A percentile compares a stretch with the other conserved stretches of the same genome.
Conservation (phyloP, 92 coral and sea anemone genomes). For the Bergia sp. region DNA sequence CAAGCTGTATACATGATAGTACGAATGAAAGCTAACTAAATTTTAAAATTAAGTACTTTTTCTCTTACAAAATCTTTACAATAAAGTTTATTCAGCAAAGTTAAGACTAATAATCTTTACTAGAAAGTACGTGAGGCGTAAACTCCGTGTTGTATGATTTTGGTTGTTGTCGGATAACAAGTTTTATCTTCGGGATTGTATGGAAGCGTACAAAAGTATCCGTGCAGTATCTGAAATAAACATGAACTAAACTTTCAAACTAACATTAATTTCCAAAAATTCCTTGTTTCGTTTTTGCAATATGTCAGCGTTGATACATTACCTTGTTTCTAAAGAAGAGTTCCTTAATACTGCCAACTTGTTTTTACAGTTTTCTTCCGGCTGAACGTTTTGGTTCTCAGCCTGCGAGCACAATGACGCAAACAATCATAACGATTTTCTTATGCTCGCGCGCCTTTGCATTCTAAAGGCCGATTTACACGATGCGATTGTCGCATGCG, state of each 20-base stretch:
- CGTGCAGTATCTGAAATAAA: conserved; percentile 2
- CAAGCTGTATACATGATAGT: conserved; percentile 5
- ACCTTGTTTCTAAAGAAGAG: neutral
- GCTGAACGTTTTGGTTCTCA: neutral
- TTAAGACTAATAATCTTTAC: neutral
- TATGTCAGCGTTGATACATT: neutral
- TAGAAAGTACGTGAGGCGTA: neutral
- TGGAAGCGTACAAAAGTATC: conserved; percentile 3
- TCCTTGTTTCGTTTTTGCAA: neutral
- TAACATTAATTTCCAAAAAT: neutral
- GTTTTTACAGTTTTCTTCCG: neutral
- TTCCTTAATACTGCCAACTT: conserved; percentile 4
- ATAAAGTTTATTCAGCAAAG: neutral
- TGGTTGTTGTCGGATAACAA: conserved; percentile 3
- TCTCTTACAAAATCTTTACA: neutral
- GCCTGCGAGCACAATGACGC: neutral
- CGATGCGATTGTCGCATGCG: too few relatives aligned
- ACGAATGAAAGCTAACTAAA: conserved; percentile 5
- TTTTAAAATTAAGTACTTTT: neutral
- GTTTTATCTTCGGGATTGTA: neutral
- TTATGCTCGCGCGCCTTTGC: conserved; percentile 1
- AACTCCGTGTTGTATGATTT: neutral
- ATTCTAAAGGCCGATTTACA: neutral
- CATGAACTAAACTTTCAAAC: conserved; percentile 2
- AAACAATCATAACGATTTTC: neutral